Percentiles rank a stretch among this genome's conserved stretches.
phyloP scores from a whole-genome alignment of 2,113 vertebrate genomes.

The Terrapene triunguis region DNA sequence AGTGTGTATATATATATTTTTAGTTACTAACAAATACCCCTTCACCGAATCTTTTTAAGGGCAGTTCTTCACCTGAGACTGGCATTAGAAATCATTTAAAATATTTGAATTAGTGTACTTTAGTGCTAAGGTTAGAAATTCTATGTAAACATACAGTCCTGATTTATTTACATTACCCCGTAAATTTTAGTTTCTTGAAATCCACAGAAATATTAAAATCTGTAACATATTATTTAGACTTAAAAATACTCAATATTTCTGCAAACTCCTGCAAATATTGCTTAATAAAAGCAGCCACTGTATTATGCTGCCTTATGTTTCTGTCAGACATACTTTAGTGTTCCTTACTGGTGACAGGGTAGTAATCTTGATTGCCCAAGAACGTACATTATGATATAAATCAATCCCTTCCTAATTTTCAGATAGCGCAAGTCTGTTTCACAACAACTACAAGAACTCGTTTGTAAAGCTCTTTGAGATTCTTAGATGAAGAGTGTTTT shows the following conservation, averaged over 20 bases:
- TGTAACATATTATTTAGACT: not conserved
- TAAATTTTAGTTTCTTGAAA: not conserved
- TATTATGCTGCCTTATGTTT: not conserved
- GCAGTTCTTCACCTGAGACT: not conserved
- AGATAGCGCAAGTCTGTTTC: not conserved
- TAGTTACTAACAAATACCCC: conserved; percentile 19
- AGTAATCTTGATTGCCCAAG: not conserved
- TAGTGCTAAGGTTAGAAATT: not conserved
- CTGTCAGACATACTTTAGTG: not conserved
- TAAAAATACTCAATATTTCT: not conserved
- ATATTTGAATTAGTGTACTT: not conserved
- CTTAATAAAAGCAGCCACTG: not conserved
- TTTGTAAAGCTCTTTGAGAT: not conserved
- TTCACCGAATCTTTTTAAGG: not conserved
- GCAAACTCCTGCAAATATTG: not conserved
- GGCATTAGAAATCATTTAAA: not conserved
- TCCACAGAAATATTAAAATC: not conserved
- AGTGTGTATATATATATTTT: not conserved
- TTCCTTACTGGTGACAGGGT: not conserved
- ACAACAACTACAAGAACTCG: not conserved
- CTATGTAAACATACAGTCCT: conserved; percentile 8
- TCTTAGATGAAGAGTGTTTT: not conserved
- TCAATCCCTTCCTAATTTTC: not conserved
- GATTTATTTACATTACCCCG: not conserved
- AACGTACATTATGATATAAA: rapidly evolving